Base-by-base conservation (phyloP, 2,888 invertebrate genomes). In the Tethea ocularis region DNA sequence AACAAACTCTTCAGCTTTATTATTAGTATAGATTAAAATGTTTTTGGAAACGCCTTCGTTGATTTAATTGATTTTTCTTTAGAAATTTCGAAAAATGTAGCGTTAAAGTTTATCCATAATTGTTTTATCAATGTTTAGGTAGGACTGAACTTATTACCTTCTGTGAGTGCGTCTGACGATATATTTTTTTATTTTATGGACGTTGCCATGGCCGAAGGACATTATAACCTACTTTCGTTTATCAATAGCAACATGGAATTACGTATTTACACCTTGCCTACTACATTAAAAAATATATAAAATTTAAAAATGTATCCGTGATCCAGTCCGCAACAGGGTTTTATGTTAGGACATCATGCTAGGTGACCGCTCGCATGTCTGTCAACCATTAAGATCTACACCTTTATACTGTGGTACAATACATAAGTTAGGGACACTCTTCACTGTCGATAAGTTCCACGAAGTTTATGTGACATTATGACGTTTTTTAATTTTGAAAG, bases 281-380 rank as follows among this genome's bases (percentile, higher is more conserved):
- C 58, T 58, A 61, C 61, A 71, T 75, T 69, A 74, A 70, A 73
- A 61, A n/a, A 20, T 57, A 58, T 61, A 69, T 72, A 68, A 75
- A 78, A 74, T 36, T 72, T 71, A 67, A 64, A 72, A 64, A 60
- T 58, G 38, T 58, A 61, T 58, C 68, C 62, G 62, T 61, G 61
- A 61, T 64, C 59, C 56, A 60, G 46, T 65, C 60, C 59, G 64
- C 62, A 63, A 52, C 59, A 52, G 58, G 60, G 64, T 78, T 84
- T 82, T 84, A 54, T 84, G 80, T 77, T 61, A 56, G 59, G 63
- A 64, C 68, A 75, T 74, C 85, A 86, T 85, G 85, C 85, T 63
- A 80, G 56, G 62, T 65, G 66, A 59, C 69, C 74, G 78, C 72
- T 91, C 66, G 89, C 91, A 89, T 91, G 91, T 79, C 83, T 79